Evolutionary conservation across 2,113 vertebrate genomes (phyloP), one percentile per base, ranked within the genome.

Genomic region (Herpetotheres cachinnans): DNA sequence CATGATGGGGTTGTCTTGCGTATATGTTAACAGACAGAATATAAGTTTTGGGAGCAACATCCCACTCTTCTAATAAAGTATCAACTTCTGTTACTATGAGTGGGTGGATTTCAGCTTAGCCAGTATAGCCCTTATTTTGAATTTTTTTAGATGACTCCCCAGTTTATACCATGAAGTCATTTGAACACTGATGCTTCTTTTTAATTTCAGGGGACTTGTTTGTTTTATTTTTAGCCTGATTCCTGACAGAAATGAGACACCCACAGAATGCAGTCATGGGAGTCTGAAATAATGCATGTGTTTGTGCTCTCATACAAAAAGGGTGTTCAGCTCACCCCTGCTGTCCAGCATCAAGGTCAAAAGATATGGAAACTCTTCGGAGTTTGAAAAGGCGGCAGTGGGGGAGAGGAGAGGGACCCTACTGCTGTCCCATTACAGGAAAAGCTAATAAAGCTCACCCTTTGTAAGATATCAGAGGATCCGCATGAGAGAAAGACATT

Each of bases 381-480:
- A 95, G 92, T 96, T 88, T 96, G 84, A 96, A 95, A 96, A 96
- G 93, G 61, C 85, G 91, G 78, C 96, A 76, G 93, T 94, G 66
- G 93, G 90, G 66, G 70, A 95, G 78, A 93, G 36, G 21, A 93
- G 74, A 80, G 72, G 61, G 96, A 91, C 73, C 38, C 70, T 74
- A 96, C 84, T 87, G 94, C 94, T 89, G 95, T 94, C 95, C 96
- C 94, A 93, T 96, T 96, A 93, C 91, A 91, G 72, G 59, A 81
- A 79, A 91, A 96, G 72, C 94, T 96, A 96, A 94, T 95, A 97
- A 95, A 92, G 84, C 91, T 95, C 77, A 62, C 30, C 81, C 96
- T 97, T 96, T 97, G 93, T 96, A 63, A 90, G 66, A 72, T 88
- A 96, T 96, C 96, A 96, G 87, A 97, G 84, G 87, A 96, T 88